phyloP scores from a whole-genome alignment of 2,888 invertebrate genomes.

The Melanchra persicariae region DNA sequence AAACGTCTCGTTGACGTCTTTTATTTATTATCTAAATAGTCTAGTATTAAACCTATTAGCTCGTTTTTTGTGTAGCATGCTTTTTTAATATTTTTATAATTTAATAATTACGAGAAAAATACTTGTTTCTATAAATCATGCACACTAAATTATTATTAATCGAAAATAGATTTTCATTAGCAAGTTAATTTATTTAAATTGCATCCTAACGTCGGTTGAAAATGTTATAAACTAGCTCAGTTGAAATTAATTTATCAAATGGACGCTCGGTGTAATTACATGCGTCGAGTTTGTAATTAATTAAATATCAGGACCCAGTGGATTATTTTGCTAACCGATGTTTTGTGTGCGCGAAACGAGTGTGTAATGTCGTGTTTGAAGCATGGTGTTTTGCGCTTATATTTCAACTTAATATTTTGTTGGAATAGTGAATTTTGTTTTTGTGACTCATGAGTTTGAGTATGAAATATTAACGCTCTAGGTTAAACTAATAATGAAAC shows the following conservation, averaged over 20 bases:
- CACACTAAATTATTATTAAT: constrained; percentile 14
- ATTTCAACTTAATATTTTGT: neutral
- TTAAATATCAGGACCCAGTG: constrained; percentile 48
- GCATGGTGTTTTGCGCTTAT: neutral
- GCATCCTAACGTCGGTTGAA: constrained; percentile 23
- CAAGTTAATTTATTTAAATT: constrained; percentile 48
- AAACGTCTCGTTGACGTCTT: neutral
- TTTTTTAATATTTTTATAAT: too few species aligned
- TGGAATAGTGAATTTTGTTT: neutral
- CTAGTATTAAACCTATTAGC: neutral
- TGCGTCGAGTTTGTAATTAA: constrained; percentile 50
- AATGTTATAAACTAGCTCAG: constrained; percentile 15
- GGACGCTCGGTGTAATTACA: constrained; percentile 37
- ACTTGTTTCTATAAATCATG: too few species aligned
- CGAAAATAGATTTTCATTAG: constrained; percentile 25
- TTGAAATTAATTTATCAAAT: constrained; percentile 45
- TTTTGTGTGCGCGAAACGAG: constrained; percentile 30
- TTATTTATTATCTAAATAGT: neutral
- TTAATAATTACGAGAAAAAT: too few species aligned
- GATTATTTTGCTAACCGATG: constrained; percentile 35
- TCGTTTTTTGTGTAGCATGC: too few species aligned
- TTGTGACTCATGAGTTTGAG: neutral
- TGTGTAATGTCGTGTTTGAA: neutral
- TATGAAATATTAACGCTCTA: neutral
- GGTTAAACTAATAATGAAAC: neutral